A percentile compares a stretch with the other conserved stretches of the same genome.
Conservation (phyloP, 1,140 invertebrate species). For the Bombus picipes region DNA sequence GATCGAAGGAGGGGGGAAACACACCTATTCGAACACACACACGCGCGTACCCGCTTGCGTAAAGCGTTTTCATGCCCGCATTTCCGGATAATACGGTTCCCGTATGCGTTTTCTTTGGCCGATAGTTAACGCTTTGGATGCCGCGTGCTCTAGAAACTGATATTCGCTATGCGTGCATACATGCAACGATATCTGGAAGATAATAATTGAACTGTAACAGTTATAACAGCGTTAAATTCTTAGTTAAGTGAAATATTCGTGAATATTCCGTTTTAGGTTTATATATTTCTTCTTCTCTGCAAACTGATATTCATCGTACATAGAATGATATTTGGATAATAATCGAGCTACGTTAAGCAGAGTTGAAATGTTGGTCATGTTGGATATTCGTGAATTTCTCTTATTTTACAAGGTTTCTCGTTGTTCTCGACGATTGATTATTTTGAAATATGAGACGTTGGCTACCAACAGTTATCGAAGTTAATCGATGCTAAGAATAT, state of each 20-base stretch:
- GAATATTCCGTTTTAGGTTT: too few relatives aligned
- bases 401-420: background rate
- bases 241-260: too few relatives aligned
- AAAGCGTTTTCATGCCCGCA: conserved; percentile 60
- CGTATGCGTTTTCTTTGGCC: background rate
- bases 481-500: background rate
- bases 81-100: conserved; percentile 19
- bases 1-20: accelerated
- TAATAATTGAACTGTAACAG: background rate
- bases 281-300: too few relatives aligned
- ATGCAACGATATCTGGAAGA: background rate
- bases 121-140: background rate
- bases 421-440: background rate
- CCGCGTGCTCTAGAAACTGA: too few relatives aligned
- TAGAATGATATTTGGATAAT: background rate
- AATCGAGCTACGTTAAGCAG: background rate
- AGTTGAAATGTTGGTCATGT: too few relatives aligned
- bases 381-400: background rate
- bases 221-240: too few relatives aligned
- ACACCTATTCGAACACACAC: background rate
- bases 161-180: background rate
- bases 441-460: background rate
- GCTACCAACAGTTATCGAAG: background rate
- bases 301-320: background rate
- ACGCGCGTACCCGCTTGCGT: background rate